phyloP scores from a whole-genome alignment of 2,888 invertebrate species.

The Sepiola atlantica region DNA sequence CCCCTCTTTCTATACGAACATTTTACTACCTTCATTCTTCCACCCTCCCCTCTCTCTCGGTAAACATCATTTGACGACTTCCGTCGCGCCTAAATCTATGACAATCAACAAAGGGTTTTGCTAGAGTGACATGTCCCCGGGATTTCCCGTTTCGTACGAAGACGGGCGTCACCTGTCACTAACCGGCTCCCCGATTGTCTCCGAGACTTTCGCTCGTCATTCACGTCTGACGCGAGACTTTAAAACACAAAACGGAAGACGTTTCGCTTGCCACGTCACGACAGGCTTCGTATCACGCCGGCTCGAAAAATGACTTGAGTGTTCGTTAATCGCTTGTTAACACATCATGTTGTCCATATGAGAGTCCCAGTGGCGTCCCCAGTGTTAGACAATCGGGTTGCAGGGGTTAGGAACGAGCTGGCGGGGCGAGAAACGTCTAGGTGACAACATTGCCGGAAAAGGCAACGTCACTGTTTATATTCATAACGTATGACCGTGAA shows the following conservation, averaged over 20 bases:
- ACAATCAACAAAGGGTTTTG: background rate
- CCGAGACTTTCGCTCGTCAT: background rate
- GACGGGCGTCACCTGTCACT: constrained; percentile 9
- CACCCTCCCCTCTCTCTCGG: too few species aligned
- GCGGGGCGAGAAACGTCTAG: too few species aligned
- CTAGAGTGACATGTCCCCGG: background rate
- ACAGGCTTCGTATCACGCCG: background rate
- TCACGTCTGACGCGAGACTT: background rate
- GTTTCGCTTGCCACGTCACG: background rate
- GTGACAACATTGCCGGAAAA: too few species aligned
- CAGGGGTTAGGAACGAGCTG: too few species aligned
- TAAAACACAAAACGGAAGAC: background rate
- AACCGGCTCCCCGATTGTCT: background rate
- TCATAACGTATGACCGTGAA: too few species aligned
- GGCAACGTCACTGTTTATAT: too few species aligned
- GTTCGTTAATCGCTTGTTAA: constrained; percentile 21
- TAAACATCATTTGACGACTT: background rate
- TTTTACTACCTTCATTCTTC: too few species aligned
- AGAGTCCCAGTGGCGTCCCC: background rate
- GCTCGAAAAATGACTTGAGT: constrained; percentile 8
- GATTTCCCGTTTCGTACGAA: background rate
- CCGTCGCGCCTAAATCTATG: background rate
- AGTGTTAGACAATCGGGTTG: background rate
- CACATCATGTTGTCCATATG: constrained; percentile 23
- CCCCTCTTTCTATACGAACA: too few species aligned